Conservation (phyloP, 2,888 invertebrate genomes). For the Carpatolechia fugitivella region DNA sequence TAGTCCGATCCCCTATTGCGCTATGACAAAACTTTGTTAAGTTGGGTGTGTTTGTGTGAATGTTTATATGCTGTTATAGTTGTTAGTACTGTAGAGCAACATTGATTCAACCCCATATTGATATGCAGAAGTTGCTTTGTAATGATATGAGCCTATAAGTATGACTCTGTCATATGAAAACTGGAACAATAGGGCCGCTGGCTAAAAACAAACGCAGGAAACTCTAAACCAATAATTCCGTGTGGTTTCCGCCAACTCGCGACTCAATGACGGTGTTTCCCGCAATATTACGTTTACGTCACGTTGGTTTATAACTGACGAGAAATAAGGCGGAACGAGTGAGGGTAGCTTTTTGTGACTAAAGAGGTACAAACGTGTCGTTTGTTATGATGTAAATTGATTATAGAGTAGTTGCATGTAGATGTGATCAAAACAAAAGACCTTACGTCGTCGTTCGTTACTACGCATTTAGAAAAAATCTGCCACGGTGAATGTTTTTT, state of each 20-base stretch:
- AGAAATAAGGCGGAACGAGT: conserved; percentile 33
- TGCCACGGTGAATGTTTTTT: too few relatives aligned
- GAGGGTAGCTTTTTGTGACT: conserved; percentile 10
- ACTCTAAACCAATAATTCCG: conserved; percentile 37
- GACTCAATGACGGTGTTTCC: conserved; percentile 24
- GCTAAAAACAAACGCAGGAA: conserved; percentile 57
- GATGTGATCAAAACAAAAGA: neutral
- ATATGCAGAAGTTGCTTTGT: too few relatives aligned
- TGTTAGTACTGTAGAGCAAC: too few relatives aligned
- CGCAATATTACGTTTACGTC: conserved; percentile 25
- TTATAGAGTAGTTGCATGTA: neutral
- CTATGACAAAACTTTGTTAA: too few relatives aligned
- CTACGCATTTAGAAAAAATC: too few relatives aligned
- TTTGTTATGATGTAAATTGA: neutral
- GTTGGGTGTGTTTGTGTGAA: too few relatives aligned
- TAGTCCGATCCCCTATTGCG: too few relatives aligned
- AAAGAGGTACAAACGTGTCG: conserved; percentile 5
- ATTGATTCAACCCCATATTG: too few relatives aligned
- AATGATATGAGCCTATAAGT: neutral
- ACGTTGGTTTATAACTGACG: conserved; percentile 22
- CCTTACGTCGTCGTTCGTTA: neutral
- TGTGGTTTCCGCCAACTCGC: conserved; percentile 29
- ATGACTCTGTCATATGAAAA: conserved; percentile 23
- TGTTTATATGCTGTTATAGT: too few relatives aligned
- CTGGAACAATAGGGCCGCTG: conserved; percentile 45